Evolutionary conservation across 1,140 invertebrate species (phyloP).

Genomic region (Drosophila asahinai): DNA sequence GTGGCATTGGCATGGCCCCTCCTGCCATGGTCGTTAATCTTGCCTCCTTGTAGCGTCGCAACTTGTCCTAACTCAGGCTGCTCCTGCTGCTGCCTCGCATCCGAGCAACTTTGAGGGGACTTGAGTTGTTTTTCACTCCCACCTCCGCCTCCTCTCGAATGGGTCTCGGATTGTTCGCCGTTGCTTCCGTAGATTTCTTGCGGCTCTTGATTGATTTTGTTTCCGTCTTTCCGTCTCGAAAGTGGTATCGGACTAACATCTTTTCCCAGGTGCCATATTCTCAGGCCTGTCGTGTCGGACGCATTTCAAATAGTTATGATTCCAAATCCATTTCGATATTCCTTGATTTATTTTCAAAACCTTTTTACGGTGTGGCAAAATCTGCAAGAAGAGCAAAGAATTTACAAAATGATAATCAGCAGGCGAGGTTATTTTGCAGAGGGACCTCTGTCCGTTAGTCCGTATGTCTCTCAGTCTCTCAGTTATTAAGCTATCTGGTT

Average conservation of each 20-base stretch:
- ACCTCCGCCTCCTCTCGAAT: not conserved
- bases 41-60: slow-evolving; percentile 10
- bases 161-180: not conserved
- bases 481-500: no score
- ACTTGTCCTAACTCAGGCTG: slow-evolving; percentile 8
- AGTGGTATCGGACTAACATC: slow-evolving; percentile 18
- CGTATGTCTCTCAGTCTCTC: no score
- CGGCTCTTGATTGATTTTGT: slow-evolving; percentile 21
- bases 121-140: not conserved
- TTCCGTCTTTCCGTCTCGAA: slow-evolving; percentile 18
- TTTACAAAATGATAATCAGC: no score
- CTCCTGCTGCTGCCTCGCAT: not conserved
- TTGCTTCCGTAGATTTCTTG: slow-evolving; percentile 13
- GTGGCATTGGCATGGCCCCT: slow-evolving; percentile 4
- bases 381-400: not conserved
- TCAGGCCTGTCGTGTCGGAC: slow-evolving; percentile 8
- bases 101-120: slow-evolving; percentile 6
- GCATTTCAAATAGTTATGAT: slow-evolving; percentile 11
- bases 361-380: not conserved
- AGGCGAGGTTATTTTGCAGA: no score
- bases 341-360: not conserved
- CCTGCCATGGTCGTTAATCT: slow-evolving; percentile 21
- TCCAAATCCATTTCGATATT: slow-evolving; percentile 2
- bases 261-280: slow-evolving; percentile 19
- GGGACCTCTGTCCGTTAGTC: no score